A percentile compares a stretch with the other conserved stretches of the same genome.
Conservation (phyloP, 2,797 vertebrate species). For the Pempheris klunzingeri region DNA sequence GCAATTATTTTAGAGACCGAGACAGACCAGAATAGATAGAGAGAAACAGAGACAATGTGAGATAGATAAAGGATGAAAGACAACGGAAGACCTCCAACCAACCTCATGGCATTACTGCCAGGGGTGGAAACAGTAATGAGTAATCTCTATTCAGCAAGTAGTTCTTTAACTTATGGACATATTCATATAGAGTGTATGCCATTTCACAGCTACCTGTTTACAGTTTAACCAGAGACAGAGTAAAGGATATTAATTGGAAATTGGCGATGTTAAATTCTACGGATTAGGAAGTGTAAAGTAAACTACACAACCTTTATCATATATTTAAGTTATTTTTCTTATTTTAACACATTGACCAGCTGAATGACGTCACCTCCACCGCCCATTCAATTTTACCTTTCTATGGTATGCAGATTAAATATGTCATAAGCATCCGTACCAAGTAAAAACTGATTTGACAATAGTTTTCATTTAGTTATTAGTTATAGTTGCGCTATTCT, state of each 20-base stretch:
- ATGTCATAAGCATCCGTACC: too few species aligned
- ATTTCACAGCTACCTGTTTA: background rate
- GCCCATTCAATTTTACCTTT: too few species aligned
- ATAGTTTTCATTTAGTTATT: too few species aligned
- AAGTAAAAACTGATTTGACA: background rate
- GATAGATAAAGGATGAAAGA: constrained; percentile 32
- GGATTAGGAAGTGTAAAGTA: background rate
- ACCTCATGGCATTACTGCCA: constrained; percentile 8
- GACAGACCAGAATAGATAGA: constrained; percentile 61
- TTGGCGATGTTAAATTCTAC: background rate
- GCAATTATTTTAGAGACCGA: constrained; percentile 77
- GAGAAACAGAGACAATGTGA: constrained; percentile 21
- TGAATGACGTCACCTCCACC: background rate
- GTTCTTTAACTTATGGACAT: background rate
- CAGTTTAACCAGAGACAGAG: background rate
- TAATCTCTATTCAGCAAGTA: background rate
- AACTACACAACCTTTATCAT: background rate
- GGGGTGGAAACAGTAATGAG: background rate
- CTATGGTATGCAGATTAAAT: too few species aligned
- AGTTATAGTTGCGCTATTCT: background rate
- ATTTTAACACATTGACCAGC: background rate
- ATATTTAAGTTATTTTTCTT: background rate
- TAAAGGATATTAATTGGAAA: background rate
- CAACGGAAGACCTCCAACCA: constrained; percentile 22
- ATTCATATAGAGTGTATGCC: background rate